phyloP scores from a whole-genome alignment of 2,113 vertebrate species.

The Propithecus coquereli region DNA sequence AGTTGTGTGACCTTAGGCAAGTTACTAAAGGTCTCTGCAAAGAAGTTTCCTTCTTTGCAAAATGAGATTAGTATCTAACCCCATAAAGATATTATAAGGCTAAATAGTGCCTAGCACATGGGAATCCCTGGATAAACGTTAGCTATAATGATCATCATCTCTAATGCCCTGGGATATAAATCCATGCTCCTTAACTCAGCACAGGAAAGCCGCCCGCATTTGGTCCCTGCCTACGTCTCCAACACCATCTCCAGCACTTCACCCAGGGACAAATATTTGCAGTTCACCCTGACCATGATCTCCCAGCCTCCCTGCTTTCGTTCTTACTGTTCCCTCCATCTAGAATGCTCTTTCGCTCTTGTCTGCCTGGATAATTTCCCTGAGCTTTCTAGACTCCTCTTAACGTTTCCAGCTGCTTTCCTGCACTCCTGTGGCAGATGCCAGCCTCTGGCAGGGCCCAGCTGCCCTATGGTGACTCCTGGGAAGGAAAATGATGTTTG shows the following conservation, averaged over 20 bases:
- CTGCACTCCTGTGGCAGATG: neutral
- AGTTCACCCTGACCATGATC: neutral
- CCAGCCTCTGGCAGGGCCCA: neutral
- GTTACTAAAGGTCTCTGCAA: neutral
- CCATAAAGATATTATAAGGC: no score
- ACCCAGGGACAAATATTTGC: neutral
- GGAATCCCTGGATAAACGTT: neutral
- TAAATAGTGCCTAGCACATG: neutral
- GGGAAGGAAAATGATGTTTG: neutral
- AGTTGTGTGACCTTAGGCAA: neutral
- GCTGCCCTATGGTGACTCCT: neutral
- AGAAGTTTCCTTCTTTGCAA: neutral
- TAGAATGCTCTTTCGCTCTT: neutral
- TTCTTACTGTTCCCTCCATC: neutral
- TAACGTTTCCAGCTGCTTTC: neutral
- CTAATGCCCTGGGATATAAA: neutral
- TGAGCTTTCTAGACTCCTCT: neutral
- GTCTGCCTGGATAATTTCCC: neutral
- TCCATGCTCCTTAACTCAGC: neutral
- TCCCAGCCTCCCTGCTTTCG: neutral
- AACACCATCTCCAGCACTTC: neutral
- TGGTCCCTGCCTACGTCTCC: neutral
- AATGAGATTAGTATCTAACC: neutral
- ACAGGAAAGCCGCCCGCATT: neutral
- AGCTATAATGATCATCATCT: neutral